phyloP scores from a whole-genome alignment of 2,797 vertebrate genomes.

The Pteropus rufus region DNA sequence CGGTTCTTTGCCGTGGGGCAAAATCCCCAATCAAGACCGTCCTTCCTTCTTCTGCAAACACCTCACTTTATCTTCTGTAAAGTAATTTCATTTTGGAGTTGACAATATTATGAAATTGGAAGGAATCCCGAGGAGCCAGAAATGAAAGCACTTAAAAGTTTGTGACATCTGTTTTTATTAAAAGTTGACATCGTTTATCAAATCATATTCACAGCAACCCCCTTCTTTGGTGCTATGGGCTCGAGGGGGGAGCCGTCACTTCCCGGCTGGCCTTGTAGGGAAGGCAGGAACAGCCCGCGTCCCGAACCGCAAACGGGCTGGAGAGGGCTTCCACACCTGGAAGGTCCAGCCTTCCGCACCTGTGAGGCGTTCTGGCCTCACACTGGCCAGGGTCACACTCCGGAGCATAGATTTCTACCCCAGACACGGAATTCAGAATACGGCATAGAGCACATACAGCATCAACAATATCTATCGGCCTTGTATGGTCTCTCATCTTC shows the following conservation, averaged over 20 bases:
- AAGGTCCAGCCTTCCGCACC: no score
- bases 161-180: slow-evolving; percentile 66
- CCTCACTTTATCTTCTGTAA: slow-evolving; percentile 6
- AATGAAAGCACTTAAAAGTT: slow-evolving; percentile 24
- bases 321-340: not conserved
- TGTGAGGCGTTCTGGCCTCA: rapidly evolving
- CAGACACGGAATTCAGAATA: not conserved
- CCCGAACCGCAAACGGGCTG: not conserved
- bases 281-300: not conserved
- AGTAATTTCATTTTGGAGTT: slow-evolving; percentile 48
- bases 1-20: not conserved
- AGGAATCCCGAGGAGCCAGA: slow-evolving; percentile 47
- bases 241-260: not conserved
- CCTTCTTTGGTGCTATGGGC: not conserved
- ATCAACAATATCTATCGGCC: rapidly evolving
- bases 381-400: rapidly evolving
- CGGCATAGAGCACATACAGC: rapidly evolving
- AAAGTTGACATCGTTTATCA: slow-evolving; percentile 61
- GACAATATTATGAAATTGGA: slow-evolving; percentile 65
- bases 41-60: not conserved
- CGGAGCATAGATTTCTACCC: rapidly evolving
- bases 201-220: slow-evolving; percentile 34
- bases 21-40: not conserved
- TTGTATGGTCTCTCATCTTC: not conserved
- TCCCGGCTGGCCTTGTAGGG: not conserved